Conservation (phyloP, 2,113 vertebrate genomes). For the Melanocharis versteri region DNA sequence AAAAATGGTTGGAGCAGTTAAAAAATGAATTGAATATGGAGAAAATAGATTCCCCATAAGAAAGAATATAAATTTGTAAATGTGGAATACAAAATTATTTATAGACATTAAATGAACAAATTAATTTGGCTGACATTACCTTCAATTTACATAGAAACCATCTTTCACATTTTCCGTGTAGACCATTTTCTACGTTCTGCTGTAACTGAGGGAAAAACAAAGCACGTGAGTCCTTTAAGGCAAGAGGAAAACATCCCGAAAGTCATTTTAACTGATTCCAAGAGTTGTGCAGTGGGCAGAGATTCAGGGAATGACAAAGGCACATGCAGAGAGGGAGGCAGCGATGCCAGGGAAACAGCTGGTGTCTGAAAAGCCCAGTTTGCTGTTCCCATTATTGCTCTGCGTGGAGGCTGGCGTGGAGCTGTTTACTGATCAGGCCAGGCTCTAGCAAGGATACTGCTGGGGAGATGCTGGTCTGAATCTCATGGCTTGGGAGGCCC, state of each 20-base stretch:
- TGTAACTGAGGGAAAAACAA: conserved; percentile 27
- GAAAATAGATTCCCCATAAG: not conserved
- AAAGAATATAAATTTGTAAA: conserved; percentile 7
- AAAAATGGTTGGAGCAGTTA: not conserved
- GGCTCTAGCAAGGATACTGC: not conserved
- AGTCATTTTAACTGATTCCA: conserved; percentile 44
- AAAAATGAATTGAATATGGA: not conserved
- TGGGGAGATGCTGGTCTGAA: not conserved
- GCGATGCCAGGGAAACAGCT: conserved; percentile 23
- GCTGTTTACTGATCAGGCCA: not conserved
- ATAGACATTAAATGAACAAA: conserved; percentile 32
- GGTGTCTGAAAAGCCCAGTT: conserved; percentile 23
- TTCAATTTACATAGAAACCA: conserved; percentile 27
- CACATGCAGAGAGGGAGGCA: not conserved
- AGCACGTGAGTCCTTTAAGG: conserved; percentile 28
- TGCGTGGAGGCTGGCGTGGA: not conserved
- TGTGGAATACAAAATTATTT: not conserved
- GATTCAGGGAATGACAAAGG: conserved; percentile 27
- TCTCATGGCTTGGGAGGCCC: not conserved
- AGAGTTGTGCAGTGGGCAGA: not conserved
- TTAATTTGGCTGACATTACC: conserved; percentile 22
- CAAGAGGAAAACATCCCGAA: not conserved
- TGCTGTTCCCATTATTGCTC: not conserved
- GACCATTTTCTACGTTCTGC: not conserved
- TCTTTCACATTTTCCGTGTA: not conserved